Conservation (phyloP, 92 coral and sea anemone genomes). For the Montipora capitata region DNA sequence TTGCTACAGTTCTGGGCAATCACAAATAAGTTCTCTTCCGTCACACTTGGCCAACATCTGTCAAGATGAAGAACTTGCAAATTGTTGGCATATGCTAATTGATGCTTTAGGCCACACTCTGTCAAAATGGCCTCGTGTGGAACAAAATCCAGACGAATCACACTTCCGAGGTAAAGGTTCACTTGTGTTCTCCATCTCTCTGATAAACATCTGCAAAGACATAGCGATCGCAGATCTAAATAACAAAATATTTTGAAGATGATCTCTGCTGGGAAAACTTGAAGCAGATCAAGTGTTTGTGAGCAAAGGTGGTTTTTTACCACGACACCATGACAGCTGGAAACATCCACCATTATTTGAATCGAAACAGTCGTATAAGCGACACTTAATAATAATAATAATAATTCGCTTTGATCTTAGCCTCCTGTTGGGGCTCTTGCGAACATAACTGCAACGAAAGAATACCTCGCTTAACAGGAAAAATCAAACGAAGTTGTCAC, state of each 20-base stretch:
- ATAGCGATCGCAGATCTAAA: constrained; percentile 69
- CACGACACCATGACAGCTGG: no score
- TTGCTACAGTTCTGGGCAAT: constrained; percentile 85
- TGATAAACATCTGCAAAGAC: constrained; percentile 82
- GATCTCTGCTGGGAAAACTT: constrained; percentile 62
- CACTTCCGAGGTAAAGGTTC: constrained; percentile 56
- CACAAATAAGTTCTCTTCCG: constrained; percentile 81
- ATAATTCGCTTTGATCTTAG: no score
- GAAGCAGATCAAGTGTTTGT: neutral
- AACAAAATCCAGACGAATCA: constrained; percentile 72
- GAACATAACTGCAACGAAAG: no score
- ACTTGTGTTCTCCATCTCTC: constrained; percentile 69
- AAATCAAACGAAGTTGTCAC: no score
- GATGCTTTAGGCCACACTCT: constrained; percentile 69
- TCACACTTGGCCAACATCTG: constrained; percentile 87
- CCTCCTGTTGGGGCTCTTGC: no score
- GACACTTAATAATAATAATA: no score
- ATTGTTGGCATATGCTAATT: constrained; percentile 63
- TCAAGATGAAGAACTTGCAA: constrained; percentile 85
- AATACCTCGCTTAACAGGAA: no score
- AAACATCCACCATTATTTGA: neutral
- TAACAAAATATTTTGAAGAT: constrained; percentile 70
- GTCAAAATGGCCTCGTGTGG: constrained; percentile 80
- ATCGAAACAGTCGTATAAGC: no score
- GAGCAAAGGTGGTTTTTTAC: neutral